Evolutionary conservation across 1,140 invertebrate genomes (phyloP).

Genomic region (Contarinia nasturtii): DNA sequence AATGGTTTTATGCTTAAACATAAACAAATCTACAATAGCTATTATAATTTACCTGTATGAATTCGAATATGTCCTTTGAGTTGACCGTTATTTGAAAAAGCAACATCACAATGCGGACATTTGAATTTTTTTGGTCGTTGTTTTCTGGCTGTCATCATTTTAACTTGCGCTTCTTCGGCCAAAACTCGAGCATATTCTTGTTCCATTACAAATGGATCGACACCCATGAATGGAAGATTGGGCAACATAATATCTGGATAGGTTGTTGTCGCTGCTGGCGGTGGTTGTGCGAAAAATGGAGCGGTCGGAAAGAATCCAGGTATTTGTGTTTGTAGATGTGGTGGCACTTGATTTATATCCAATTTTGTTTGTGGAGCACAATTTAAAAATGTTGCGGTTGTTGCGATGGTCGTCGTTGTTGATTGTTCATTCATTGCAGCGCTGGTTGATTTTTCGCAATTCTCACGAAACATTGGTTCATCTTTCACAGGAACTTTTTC

Average conservation of each 20-base stretch:
- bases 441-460: background rate
- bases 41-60: constrained; percentile 51
- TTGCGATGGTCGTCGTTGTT: background rate
- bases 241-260: background rate
- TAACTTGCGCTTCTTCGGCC: constrained; percentile 40
- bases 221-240: constrained; percentile 6
- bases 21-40: background rate
- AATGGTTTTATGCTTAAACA: no score
- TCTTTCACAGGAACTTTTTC: background rate
- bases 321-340: background rate
- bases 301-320: constrained; percentile 4
- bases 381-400: background rate
- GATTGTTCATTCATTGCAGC: no score
- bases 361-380: background rate
- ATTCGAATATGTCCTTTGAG: constrained; percentile 79
- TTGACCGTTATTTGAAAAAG: constrained; percentile 85
- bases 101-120: constrained; percentile 72
- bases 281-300: constrained; percentile 9
- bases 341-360: background rate
- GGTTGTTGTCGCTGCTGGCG: background rate
- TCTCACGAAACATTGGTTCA: background rate
- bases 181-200: constrained; percentile 41
- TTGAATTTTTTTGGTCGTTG: constrained; percentile 73
- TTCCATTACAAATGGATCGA: constrained; percentile 30
- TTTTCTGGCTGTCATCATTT: constrained; percentile 43